These are phyloP conservation scores for Eumerus sabulonum DNA, from an alignment of 2,888 invertebrate species.

Conservation along the genomic window DNA sequence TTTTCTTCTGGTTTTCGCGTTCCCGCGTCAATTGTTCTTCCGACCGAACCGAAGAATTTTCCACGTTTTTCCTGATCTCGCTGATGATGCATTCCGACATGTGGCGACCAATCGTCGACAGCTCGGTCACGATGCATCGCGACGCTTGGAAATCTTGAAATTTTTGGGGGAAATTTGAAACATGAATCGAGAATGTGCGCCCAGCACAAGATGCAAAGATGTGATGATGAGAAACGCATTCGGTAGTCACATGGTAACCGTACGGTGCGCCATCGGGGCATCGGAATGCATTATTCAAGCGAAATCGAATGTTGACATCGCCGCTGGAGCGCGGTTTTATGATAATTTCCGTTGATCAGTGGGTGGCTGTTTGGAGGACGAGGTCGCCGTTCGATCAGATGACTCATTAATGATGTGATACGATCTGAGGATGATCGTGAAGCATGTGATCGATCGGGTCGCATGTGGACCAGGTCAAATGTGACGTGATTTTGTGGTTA, in stretches of 20 bases:
- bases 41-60: constrained; percentile 5
- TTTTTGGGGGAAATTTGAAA: constrained; percentile 33
- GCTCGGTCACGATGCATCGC: constrained; percentile 36
- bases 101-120: constrained; percentile 63
- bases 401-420: constrained; percentile 34
- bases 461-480: constrained; percentile 40
- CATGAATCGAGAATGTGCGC: constrained; percentile 27
- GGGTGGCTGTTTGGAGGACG: constrained; percentile 30
- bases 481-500: constrained; percentile 23
- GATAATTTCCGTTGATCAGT: constrained; percentile 60
- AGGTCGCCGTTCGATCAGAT: constrained; percentile 26
- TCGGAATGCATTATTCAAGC: constrained; percentile 52
- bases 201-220: constrained; percentile 23
- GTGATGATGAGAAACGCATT: constrained; percentile 20
- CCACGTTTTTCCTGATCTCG: constrained; percentile 39
- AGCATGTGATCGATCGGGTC: constrained; percentile 45
- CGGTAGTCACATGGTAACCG: constrained; percentile 49
- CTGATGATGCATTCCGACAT: constrained; percentile 69
- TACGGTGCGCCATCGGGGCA: constrained; percentile 18
- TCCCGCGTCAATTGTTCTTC: neutral
- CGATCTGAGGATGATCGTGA: constrained; percentile 33
- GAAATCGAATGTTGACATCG: constrained; percentile 63
- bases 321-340: constrained; percentile 38
- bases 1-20: too few species aligned
- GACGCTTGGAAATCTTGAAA: constrained; percentile 28